phyloP scores from a whole-genome alignment of 1,140 invertebrate genomes.

The Pygmarrhopalites habei region DNA sequence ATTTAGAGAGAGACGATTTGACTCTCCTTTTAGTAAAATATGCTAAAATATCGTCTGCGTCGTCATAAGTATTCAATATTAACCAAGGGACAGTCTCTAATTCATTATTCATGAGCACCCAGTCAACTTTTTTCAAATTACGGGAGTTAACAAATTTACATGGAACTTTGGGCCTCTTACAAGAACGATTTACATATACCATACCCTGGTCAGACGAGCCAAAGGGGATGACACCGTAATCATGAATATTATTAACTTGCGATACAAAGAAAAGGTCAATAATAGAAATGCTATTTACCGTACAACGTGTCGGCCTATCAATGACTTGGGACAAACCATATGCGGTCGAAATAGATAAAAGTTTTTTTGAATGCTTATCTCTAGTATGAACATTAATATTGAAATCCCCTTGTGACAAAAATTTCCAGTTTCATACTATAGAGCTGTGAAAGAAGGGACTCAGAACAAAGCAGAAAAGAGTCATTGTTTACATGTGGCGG shows the following conservation, averaged over 20 bases:
- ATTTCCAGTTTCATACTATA: neutral
- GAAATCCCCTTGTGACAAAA: neutral
- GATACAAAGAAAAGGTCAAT: neutral
- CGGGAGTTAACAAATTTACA: neutral
- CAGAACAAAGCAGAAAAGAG: neutral
- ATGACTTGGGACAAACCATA: neutral
- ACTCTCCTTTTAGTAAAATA: neutral
- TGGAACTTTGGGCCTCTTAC: neutral
- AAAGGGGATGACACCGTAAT: neutral
- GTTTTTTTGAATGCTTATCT: neutral
- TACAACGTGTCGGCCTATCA: neutral
- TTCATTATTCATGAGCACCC: neutral
- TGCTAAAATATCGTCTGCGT: neutral
- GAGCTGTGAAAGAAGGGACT: neutral
- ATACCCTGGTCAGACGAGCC: neutral
- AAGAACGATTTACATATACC: neutral
- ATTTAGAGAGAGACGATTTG: neutral
- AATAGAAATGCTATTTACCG: neutral
- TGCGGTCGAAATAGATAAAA: neutral
- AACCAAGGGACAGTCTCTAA: neutral
- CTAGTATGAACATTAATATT: neutral
- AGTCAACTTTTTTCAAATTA: slow-evolving; percentile 3
- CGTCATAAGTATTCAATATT: neutral
- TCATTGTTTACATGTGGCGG: neutral
- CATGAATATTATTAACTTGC: neutral